Evolutionary conservation across 2,113 vertebrate genomes (phyloP).

Genomic region (Chaetorhynchus papuensis): DNA sequence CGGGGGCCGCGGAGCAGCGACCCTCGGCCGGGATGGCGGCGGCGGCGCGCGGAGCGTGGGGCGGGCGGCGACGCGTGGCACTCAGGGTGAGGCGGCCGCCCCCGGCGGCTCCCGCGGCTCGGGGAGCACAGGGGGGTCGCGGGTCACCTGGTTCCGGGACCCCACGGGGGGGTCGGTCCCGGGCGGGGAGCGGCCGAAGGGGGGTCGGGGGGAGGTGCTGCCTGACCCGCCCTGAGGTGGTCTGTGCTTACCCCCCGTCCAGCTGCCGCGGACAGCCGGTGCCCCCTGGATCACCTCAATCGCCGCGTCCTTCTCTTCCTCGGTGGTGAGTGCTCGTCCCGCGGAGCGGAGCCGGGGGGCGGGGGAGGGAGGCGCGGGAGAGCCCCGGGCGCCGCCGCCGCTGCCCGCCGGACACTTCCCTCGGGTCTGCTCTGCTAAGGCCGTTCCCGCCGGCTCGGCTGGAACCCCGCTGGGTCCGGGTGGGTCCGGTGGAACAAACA

Average conservation of each 20-base stretch:
- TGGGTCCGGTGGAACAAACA: background rate
- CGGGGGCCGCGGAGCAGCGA: too few species aligned
- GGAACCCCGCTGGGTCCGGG: background rate
- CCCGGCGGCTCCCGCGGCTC: background rate
- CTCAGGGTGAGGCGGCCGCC: slow-evolving; percentile 50
- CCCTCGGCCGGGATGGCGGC: background rate
- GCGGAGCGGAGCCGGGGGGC: background rate
- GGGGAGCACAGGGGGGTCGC: too few species aligned
- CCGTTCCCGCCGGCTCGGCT: background rate
- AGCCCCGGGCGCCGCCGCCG: background rate
- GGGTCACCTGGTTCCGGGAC: too few species aligned
- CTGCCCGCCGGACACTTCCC: background rate
- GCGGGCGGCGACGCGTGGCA: background rate
- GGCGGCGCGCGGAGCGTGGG: background rate
- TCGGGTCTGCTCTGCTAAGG: too few species aligned
- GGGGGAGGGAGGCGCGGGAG: background rate
- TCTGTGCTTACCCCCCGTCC: background rate
- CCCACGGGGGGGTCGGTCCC: background rate
- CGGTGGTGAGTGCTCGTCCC: slow-evolving; percentile 66
- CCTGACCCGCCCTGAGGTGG: background rate
- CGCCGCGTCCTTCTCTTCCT: slow-evolving; percentile 53
- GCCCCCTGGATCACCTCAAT: slow-evolving; percentile 35
- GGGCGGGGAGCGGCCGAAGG: background rate
- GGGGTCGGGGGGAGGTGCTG: background rate
- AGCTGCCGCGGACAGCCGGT: slow-evolving; percentile 36